A percentile compares a stretch with the other conserved stretches of the same genome.
phyloP scores from a whole-genome alignment of 2,113 vertebrate species.

The Vimba vimba region DNA sequence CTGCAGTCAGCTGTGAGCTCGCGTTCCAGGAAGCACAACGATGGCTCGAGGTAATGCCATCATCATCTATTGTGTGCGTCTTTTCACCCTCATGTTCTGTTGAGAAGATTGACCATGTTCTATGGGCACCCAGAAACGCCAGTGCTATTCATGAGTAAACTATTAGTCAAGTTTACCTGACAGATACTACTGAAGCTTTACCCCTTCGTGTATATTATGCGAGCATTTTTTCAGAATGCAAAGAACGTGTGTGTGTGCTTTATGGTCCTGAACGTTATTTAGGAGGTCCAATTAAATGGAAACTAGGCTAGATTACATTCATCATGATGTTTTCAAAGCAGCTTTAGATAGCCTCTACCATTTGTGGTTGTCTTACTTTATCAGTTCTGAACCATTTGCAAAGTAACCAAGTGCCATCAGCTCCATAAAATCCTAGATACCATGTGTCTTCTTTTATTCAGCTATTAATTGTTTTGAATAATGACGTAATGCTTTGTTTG shows the following conservation, averaged over 20 bases:
- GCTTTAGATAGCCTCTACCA: background rate
- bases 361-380: background rate
- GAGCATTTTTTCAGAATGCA: background rate
- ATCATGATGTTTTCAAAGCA: background rate
- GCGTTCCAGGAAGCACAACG: constrained; percentile 87
- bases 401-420: background rate
- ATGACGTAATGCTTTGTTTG: constrained; percentile 1
- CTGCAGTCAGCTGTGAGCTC: constrained; percentile 77
- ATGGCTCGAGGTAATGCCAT: constrained; percentile 86
- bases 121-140: background rate
- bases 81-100: background rate
- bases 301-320: background rate
- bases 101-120: background rate
- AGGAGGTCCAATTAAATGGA: background rate
- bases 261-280: background rate
- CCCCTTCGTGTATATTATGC: background rate
- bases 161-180: background rate
- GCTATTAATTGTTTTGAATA: constrained; percentile 9
- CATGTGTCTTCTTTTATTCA: background rate
- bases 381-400: background rate
- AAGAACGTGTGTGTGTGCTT: background rate
- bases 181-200: background rate
- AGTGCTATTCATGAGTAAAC: background rate
- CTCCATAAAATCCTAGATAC: background rate
- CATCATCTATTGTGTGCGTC: too few relatives aligned